Evolutionary conservation across 2,888 invertebrate species (phyloP), one percentile per base, ranked within the genome.

Genomic region (Stictocephala bisonia): DNA sequence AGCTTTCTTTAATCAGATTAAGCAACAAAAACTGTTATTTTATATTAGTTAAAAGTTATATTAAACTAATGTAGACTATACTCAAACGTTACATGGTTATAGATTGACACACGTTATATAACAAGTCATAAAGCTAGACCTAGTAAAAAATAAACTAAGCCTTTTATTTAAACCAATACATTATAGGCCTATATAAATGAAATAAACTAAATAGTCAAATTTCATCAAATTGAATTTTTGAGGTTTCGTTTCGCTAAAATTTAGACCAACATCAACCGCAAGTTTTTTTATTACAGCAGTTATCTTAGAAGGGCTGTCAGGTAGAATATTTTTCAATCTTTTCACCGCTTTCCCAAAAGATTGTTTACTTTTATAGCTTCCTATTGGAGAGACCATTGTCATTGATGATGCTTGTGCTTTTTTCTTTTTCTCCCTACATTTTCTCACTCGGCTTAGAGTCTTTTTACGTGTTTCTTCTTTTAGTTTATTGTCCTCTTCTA

Each of bases 331-430:
- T 60, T 60, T 35, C 6, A 60, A 60, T 60, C 41, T 60, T 22
- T 60, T 60, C n/a, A 40, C 35, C 35, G 64, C 64, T 60, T 60
- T 35, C 20, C 31, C 31, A 40, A 60, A 60, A 11, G 40, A 60
- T 35, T 60, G 64, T 20, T 60, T 60, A 35, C 64, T 31, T 60
- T 60, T 60, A 18, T 60, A 35, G 22, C 64, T 60, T 60, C 64
- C 64, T 22, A 60, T 60, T 15, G 64, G 64, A 35, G 64, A 60
- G 24, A 35, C 24, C 40, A 31, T 31, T 31, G 64, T 15, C 20
- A 35, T 60, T 22, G 35, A 6, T 60, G 64, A 58, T 58, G 27
- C 6, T 2, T 3, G 58, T 2, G 31, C 15, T 24, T 58, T 58
- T 31, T 58, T 58, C 64, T 60, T 60, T 24, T 31, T 60, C 24